phyloP scores from a whole-genome alignment of 2,797 vertebrate species.

The Hyperoplus immaculatus region DNA sequence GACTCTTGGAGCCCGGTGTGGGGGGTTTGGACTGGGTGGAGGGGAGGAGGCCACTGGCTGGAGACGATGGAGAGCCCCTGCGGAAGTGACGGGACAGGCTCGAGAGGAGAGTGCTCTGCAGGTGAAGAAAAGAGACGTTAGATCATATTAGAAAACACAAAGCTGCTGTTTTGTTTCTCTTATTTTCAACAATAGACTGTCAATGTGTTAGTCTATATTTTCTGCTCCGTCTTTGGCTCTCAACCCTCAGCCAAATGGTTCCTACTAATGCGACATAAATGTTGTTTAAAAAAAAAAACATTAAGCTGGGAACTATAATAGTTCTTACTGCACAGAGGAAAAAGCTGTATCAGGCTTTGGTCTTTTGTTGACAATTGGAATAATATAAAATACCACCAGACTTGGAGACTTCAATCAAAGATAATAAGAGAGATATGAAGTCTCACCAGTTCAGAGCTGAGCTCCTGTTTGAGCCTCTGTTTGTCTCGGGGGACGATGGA shows the following conservation, averaged over 20 bases:
- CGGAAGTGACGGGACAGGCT: constrained; percentile 95
- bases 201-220: neutral
- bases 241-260: too few species aligned
- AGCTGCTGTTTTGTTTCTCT: neutral
- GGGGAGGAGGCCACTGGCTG: constrained; percentile 89
- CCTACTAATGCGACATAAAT: too few species aligned
- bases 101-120: constrained; percentile 95
- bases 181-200: neutral
- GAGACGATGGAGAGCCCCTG: constrained; percentile 93
- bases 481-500: constrained; percentile 92
- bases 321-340: neutral
- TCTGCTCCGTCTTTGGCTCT: too few species aligned
- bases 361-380: neutral
- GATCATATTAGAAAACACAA: too few species aligned
- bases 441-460: constrained; percentile 96
- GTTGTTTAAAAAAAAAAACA: too few species aligned
- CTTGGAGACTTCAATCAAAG: neutral
- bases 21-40: constrained; percentile 90
- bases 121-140: neutral
- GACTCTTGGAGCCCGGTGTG: constrained; percentile 87
- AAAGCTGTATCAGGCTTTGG: neutral
- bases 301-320: too few species aligned
- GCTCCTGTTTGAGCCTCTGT: constrained; percentile 98
- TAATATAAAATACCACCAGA: neutral
- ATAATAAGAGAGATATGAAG: rapidly evolving